Base-by-base conservation (phyloP, 2,797 vertebrate species). In the Chlorospingus flavigularis region DNA sequence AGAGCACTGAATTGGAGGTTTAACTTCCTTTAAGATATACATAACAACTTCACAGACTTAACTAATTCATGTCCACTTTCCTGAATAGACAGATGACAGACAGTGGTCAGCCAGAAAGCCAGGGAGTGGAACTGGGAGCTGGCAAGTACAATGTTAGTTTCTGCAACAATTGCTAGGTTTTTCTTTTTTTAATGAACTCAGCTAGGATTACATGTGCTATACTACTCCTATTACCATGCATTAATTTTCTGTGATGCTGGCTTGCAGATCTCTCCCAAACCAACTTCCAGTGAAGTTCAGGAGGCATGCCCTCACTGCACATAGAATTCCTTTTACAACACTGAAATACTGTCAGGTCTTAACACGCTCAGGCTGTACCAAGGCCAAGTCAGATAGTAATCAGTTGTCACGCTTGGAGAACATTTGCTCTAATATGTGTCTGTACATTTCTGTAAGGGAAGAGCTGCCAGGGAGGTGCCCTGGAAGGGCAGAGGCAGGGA, bases 311-410 rank as follows among this genome's bases (percentile, higher is more conserved):
- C 47, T 78, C 61, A 39, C 21, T 86, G n/a, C 43, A 53, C 31
- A 23, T 40, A 24, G 57, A 93, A 13, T 65, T 92, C 47, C n/a
- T 51, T 75, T 92, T 51, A 48, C 45, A 74, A 7, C 31, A n/a
- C 3, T 55, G 39, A 91, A 90, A 85, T 66, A 67, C 54, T 77
- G 40, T 94, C 76, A 84, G 82, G 85, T 91, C 91, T 88, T 71
- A 78, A 92, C 87, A 92, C 1, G 93, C 57, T 88, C 33, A 40
- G 42, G 37, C 57, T 87, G 68, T 80, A 61, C 43, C 53, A 67
- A 86, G 35, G 76, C 68, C 87, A 95, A 88, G 58, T 57, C 75
- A 93, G 87, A 77, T 61, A 95, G 51, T 33, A 77, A 91, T 97
- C 77, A 75, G n/a, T 51, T 91, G 74, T 92, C 79, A 53, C 51